Percentiles rank a stretch among this genome's conserved stretches.
Evolutionary conservation across 1,140 invertebrate species (phyloP).

Genomic region (Cataglyphis hispanica): DNA sequence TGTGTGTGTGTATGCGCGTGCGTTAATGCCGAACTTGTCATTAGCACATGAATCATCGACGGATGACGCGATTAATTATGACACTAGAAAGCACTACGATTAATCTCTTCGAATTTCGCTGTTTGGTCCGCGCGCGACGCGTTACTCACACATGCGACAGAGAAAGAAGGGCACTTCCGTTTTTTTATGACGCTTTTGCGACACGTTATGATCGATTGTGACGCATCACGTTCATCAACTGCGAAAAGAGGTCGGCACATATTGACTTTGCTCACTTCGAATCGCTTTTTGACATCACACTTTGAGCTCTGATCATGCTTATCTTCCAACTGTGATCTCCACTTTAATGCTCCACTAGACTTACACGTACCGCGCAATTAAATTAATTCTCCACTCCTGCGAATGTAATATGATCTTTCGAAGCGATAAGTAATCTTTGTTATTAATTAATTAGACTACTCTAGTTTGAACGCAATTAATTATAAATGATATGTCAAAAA

Average conservation of each 20-base stretch:
- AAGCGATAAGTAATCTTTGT: slow-evolving; percentile 18
- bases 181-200: slow-evolving; percentile 24
- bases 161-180: slow-evolving; percentile 38
- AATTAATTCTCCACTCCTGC: slow-evolving; percentile 21
- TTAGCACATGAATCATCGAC: slow-evolving; percentile 32
- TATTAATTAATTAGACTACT: slow-evolving; percentile 1
- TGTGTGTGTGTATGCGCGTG: no score
- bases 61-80: slow-evolving; percentile 48
- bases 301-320: neutral
- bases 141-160: slow-evolving; percentile 7
- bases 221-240: slow-evolving; percentile 54
- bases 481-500: neutral
- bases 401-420: neutral
- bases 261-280: slow-evolving; percentile 55
- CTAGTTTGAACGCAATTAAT: neutral
- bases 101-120: neutral
- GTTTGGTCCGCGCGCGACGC: neutral
- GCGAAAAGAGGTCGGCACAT: slow-evolving; percentile 35
- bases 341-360: neutral
- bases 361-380: neutral
- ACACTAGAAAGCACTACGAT: neutral
- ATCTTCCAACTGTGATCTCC: slow-evolving; percentile 11
- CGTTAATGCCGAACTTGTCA: slow-evolving; percentile 34
- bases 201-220: slow-evolving; percentile 68
- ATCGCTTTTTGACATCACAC: slow-evolving; percentile 49